A percentile compares a stretch with the other conserved stretches of the same genome.
Conservation (phyloP, 1,140 invertebrate species). For the Bombus vancouverensis region DNA sequence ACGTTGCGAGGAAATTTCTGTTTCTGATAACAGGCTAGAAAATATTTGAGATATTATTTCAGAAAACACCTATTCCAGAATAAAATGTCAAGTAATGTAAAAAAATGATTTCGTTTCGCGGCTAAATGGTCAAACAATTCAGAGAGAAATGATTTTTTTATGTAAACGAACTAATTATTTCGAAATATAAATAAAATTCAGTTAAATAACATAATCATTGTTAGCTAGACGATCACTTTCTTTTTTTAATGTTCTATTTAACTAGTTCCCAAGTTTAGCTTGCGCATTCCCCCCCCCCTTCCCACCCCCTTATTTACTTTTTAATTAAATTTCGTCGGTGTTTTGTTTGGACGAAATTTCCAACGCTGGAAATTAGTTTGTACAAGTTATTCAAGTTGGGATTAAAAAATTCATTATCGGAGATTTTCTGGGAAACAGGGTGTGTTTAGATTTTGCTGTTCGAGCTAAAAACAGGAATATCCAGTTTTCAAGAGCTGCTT, state of each 20-base stretch:
- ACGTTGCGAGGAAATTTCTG: no score
- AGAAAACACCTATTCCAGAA: no score
- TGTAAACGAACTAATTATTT: no score
- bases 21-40: no score
- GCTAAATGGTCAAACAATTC: no score
- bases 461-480: background rate
- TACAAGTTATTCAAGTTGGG: background rate
- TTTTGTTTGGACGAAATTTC: background rate
- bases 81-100: no score
- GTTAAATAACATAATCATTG: no score
- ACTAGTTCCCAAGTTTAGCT: background rate
- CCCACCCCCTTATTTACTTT: background rate
- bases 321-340: background rate
- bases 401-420: background rate
- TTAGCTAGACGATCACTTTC: no score
- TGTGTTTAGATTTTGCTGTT: background rate
- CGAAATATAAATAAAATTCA: no score
- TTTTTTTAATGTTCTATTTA: background rate
- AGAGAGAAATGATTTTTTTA: no score
- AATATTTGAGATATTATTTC: no score
- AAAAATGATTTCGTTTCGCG: no score
- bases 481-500: background rate
- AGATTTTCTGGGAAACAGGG: background rate
- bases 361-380: background rate
- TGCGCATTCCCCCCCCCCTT: accelerated